Conservation (phyloP, 2,113 vertebrate genomes). For the Lasiurus cinereus region DNA sequence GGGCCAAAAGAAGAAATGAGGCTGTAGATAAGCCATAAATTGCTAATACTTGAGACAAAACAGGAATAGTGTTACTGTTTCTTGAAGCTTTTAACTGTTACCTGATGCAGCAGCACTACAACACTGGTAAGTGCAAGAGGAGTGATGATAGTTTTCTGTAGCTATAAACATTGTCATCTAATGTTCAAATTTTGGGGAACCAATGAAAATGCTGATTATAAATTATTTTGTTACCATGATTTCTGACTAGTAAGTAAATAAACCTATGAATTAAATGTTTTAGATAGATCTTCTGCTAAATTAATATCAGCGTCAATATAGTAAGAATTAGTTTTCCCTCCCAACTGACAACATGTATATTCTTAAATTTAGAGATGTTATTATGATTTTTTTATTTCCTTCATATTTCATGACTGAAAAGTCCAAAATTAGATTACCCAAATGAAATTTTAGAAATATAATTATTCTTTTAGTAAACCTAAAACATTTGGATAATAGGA, state of each 20-base stretch:
- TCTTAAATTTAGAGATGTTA: conserved; percentile 30
- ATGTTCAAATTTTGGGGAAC: conserved; percentile 4
- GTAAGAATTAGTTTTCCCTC: conserved; percentile 7
- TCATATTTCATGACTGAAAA: conserved; percentile 34
- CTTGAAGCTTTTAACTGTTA: background rate
- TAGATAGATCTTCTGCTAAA: conserved; percentile 24
- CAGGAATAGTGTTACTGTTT: background rate
- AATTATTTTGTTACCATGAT: conserved; percentile 3
- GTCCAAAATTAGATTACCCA: background rate
- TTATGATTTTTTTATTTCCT: background rate
- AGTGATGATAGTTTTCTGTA: background rate
- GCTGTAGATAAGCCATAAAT: background rate
- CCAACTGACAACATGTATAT: background rate
- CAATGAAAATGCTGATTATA: conserved; percentile 29
- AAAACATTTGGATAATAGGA: background rate
- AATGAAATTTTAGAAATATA: background rate
- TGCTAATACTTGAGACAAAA: background rate
- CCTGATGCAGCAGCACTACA: background rate
- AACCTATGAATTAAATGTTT: background rate
- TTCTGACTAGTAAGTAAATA: conserved; percentile 48
- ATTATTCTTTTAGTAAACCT: conserved; percentile 1
- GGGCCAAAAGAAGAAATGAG: background rate
- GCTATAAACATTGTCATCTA: background rate
- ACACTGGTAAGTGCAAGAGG: conserved; percentile 68
- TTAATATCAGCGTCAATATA: background rate